Evolutionary conservation across 2,888 invertebrate genomes (phyloP), one percentile per base, ranked within the genome.

Genomic region (Julus scandinavius): DNA sequence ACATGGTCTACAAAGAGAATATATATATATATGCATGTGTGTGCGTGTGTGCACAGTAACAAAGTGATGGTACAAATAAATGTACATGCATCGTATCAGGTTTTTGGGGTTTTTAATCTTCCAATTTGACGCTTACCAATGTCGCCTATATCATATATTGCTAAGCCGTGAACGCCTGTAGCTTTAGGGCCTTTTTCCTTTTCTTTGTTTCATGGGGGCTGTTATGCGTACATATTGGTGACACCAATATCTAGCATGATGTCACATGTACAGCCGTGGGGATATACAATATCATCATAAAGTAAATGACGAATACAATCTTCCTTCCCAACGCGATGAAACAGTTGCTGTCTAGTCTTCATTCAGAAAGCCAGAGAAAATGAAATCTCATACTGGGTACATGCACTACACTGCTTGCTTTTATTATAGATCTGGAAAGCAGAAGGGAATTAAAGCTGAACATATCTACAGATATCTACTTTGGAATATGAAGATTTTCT

Each of bases 271-370:
- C 72, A 29, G 72, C 72, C 72, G 7, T 72, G 72, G 72, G 72
- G 72, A 9, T 72, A 72, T 72, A 72, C 72, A 72, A 72, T 72
- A 72, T 72, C 72, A 72, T 72, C 72, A 29, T 72, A 72, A 72
- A 72, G 29, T 72, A 72, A 72, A 72, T 72, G 72, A 72, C 72
- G 72, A 72, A 29, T 0, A 20, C 72, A 72, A 58, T 58, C 9
- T 58, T 58, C 58, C n/a, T 58, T 58, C 58, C n/a, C 58, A 58
- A n/a, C 58, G 72, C 72, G 29, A 29, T 72, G 72, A 29, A 72
- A 9, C n/a, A n/a, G 72, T 72, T 72, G 20, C 29, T 72, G 72
- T 72, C 72, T 72, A 72, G 72, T 17, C 72, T 29, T n/a, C 6
- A 72, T 72, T 72, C 72, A 7, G 72, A 72, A 29, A 72, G 72